phyloP scores from a whole-genome alignment of 2,113 vertebrate species.

The Mohoua ochrocephala region DNA sequence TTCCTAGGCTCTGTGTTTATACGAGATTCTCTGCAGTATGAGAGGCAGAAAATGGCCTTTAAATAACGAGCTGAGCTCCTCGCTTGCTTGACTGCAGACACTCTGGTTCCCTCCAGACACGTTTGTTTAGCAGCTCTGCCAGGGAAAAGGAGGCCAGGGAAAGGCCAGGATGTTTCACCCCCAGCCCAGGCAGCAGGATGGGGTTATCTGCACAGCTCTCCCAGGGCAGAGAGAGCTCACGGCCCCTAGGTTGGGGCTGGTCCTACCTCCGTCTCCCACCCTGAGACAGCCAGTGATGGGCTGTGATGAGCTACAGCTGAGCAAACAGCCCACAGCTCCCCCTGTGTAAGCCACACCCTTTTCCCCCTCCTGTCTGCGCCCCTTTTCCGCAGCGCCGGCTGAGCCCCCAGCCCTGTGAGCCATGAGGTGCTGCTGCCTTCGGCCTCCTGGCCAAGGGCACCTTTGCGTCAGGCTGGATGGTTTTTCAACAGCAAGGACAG shows the following conservation, averaged over 20 bases:
- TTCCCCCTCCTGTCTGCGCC: background rate
- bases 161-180: background rate
- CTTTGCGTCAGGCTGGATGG: fast-evolving
- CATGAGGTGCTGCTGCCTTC: background rate
- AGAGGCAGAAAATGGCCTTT: background rate
- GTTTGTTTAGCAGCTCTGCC: background rate
- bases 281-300: background rate
- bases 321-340: background rate
- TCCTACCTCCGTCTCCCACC: background rate
- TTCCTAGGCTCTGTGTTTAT: background rate
- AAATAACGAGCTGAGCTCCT: background rate
- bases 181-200: background rate
- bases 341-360: background rate
- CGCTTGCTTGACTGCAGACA: background rate
- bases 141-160: background rate
- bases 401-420: background rate
- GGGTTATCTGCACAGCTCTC: background rate
- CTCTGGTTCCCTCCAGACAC: background rate
- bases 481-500: background rate
- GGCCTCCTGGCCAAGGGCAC: background rate
- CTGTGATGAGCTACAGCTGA: background rate
- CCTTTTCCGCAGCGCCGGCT: background rate
- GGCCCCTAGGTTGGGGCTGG: background rate
- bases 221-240: background rate
- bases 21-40: background rate